Percentiles rank a stretch among this genome's conserved stretches.
phyloP scores from a whole-genome alignment of 2,797 vertebrate genomes.

The Xerus rutilus region DNA sequence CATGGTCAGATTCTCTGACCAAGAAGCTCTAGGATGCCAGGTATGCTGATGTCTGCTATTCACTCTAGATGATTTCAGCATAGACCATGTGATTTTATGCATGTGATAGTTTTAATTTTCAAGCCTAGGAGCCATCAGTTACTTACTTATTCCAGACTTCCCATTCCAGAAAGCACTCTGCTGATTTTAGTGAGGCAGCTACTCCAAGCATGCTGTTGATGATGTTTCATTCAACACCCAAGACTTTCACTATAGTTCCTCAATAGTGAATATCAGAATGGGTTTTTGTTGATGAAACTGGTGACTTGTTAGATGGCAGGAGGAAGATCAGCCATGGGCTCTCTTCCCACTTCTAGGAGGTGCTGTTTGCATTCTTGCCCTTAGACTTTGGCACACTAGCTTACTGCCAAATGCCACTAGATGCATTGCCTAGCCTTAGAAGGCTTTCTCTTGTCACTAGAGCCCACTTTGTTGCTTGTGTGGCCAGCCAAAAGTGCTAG shows the following conservation, averaged over 20 bases:
- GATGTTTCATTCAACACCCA: neutral
- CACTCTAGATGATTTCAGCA: neutral
- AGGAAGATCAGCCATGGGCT: neutral
- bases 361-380: neutral
- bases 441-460: constrained; percentile 1
- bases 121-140: neutral
- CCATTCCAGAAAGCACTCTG: neutral
- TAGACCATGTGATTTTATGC: neutral
- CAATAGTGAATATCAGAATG: neutral
- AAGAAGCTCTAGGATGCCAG: neutral
- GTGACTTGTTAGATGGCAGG: neutral
- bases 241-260: neutral
- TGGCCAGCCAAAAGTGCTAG: neutral
- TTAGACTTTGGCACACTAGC: neutral
- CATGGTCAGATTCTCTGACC: neutral
- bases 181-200: neutral
- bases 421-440: neutral
- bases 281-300: constrained; percentile 8
- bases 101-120: neutral
- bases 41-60: neutral
- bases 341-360: neutral
- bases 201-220: neutral
- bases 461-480: constrained; percentile 7
- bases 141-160: neutral
- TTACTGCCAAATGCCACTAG: neutral